Percentiles rank a stretch among this genome's conserved stretches.
phyloP scores from a whole-genome alignment of 2,888 invertebrate species.

The Orgyia antiqua region DNA sequence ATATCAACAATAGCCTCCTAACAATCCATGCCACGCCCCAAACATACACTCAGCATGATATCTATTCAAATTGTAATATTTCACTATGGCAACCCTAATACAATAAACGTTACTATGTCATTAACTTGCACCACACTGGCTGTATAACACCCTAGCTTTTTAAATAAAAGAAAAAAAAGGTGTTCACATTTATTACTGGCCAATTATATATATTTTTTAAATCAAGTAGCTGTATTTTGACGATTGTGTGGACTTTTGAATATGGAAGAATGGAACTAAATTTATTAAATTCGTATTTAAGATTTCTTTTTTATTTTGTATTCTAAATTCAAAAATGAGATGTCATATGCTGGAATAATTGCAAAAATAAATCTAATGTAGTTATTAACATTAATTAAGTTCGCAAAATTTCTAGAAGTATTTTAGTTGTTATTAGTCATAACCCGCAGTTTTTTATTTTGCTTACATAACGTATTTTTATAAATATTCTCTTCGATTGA shows the following conservation, averaged over 20 bases:
- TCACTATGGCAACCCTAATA: conserved; percentile 70
- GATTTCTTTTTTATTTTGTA: too few relatives aligned
- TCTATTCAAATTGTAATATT: conserved; percentile 69
- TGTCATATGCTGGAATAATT: too few relatives aligned
- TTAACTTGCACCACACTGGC: conserved; percentile 68
- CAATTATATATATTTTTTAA: conserved; percentile 28
- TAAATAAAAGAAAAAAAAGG: conserved; percentile 36
- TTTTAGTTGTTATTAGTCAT: too few relatives aligned
- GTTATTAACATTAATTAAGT: too few relatives aligned
- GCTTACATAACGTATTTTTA: too few relatives aligned
- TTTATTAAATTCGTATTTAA: too few relatives aligned
- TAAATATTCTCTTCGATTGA: too few relatives aligned
- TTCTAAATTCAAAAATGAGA: too few relatives aligned
- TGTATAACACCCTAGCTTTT: conserved; percentile 51
- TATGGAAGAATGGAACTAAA: background rate
- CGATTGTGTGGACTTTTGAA: background rate
- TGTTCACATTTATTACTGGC: conserved; percentile 27
- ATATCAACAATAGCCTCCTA: conserved; percentile 62
- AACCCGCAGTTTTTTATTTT: too few relatives aligned
- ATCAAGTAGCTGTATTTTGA: background rate
- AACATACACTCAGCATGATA: conserved; percentile 71
- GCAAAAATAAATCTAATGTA: too few relatives aligned
- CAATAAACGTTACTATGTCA: conserved; percentile 73
- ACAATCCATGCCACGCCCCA: conserved; percentile 69
- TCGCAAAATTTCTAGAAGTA: too few relatives aligned